Percentiles rank a stretch among this genome's conserved stretches.
phyloP scores from a whole-genome alignment of 1,140 invertebrate genomes.

The Brachionus paranguensis region DNA sequence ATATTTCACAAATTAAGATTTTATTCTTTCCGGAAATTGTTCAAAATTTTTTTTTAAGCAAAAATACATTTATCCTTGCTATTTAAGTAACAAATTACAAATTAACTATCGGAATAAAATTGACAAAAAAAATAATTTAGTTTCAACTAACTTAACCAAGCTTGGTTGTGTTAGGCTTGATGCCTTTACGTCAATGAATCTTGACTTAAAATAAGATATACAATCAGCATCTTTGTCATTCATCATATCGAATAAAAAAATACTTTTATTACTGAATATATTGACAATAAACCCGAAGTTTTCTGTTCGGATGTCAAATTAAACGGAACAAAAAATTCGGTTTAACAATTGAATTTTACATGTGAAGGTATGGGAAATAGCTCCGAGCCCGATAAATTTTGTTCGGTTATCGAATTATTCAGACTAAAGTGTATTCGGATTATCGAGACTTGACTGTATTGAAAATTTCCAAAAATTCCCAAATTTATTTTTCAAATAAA shows the following conservation, averaged over 20 bases:
- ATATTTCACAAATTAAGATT: too few species aligned
- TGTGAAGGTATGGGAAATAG: neutral
- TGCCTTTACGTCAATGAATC: neutral
- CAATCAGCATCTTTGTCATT: neutral
- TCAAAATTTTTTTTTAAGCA: too few species aligned
- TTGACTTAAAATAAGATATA: constrained; percentile 16
- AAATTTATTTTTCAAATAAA: too few species aligned
- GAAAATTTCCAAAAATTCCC: too few species aligned
- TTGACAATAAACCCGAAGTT: neutral
- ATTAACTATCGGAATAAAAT: neutral
- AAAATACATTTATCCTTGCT: too few species aligned
- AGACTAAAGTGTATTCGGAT: neutral
- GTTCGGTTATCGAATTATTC: neutral
- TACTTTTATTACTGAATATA: neutral
- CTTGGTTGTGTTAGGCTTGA: neutral
- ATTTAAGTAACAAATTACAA: neutral
- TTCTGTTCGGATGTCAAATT: neutral
- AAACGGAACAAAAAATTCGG: neutral
- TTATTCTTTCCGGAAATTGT: too few species aligned
- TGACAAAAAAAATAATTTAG: neutral
- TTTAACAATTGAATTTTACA: neutral
- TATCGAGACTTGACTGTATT: neutral
- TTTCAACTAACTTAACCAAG: neutral
- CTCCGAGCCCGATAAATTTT: neutral
- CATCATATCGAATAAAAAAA: neutral